phyloP scores from a whole-genome alignment of 2,888 invertebrate species.

The Oligia strigilis region DNA sequence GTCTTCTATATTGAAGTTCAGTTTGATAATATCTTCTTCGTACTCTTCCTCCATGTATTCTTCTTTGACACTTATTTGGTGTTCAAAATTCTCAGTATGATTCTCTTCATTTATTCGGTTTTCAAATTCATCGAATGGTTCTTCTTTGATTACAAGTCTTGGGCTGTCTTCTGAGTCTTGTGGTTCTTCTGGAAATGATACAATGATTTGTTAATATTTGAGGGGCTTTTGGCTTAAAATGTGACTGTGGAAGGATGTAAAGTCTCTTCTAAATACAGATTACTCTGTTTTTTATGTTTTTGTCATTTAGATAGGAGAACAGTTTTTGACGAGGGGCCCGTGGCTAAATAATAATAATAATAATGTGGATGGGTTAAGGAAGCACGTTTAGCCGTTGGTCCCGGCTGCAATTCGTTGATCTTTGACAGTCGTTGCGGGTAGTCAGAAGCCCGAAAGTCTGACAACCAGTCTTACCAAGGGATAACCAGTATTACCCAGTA shows the following conservation, averaged over 20 bases:
- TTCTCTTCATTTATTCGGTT: background rate
- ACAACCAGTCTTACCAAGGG: no score
- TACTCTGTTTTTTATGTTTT: no score
- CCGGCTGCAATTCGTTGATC: no score
- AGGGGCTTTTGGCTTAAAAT: background rate
- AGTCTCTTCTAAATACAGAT: no score
- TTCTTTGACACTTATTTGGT: conserved; percentile 27
- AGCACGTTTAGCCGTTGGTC: no score
- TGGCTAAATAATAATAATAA: no score
- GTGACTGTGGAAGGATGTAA: background rate
- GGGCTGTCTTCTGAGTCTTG: background rate
- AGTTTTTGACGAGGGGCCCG: no score
- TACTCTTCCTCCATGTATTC: conserved; percentile 26
- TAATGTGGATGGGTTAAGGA: no score
- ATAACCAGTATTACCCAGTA: no score
- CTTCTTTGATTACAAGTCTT: conserved; percentile 41
- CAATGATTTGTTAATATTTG: background rate
- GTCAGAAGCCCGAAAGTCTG: no score
- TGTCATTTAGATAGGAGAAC: no score
- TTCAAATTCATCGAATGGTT: conserved; percentile 6
- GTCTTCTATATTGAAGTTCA: conserved; percentile 39
- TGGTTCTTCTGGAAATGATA: conserved; percentile 37
- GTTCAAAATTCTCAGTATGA: background rate
- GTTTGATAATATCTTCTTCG: conserved; percentile 55
- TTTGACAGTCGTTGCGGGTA: no score